phyloP scores from a whole-genome alignment of 1,140 invertebrate genomes.

The Atta texana region DNA sequence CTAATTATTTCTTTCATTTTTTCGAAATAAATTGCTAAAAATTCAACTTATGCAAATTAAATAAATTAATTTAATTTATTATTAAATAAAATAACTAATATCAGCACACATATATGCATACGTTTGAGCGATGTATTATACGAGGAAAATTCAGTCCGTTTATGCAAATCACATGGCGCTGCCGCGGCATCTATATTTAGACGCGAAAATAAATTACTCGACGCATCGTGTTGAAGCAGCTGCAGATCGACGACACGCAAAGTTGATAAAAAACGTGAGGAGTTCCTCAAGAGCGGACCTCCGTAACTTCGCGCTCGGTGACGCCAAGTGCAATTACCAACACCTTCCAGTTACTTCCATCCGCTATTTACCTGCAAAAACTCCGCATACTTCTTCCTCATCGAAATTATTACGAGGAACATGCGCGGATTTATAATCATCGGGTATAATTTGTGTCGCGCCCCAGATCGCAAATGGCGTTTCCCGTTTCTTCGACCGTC shows the following conservation, averaged over 20 bases:
- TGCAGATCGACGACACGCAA: constrained; percentile 42
- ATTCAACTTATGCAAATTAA: background rate
- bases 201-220: constrained; percentile 47
- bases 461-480: constrained; percentile 10
- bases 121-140: background rate
- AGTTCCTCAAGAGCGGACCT: constrained; percentile 4
- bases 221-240: background rate
- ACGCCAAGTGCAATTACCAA: background rate
- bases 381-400: background rate
- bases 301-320: background rate
- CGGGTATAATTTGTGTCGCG: constrained; percentile 17
- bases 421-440: background rate
- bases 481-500: background rate
- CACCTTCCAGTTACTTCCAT: background rate
- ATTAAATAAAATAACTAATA: background rate
- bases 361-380: background rate
- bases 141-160: constrained; percentile 36
- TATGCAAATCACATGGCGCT: constrained; percentile 48
- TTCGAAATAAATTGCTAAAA: background rate
- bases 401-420: background rate
- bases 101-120: background rate
- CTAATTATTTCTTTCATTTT: background rate
- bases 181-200: constrained; percentile 45
- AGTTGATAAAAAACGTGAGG: background rate
- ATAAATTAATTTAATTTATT: background rate